Conservation (phyloP, 2,888 invertebrate species). For the Papilio elwesi region DNA sequence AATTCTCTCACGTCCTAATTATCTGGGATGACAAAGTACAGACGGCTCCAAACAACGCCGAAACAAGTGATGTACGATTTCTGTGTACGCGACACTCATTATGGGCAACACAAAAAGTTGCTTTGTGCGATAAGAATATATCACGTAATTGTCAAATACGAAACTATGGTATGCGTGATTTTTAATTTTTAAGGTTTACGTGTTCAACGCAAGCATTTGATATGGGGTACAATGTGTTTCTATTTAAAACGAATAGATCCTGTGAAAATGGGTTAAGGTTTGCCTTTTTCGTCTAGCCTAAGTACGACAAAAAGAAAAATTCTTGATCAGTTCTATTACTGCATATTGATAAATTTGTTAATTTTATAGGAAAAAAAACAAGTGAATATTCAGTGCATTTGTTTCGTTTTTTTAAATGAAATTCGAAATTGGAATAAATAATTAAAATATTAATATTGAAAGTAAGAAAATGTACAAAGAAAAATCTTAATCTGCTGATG, state of each 20-base stretch:
- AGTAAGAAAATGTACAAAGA: constrained; percentile 8
- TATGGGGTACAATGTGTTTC: too few species aligned
- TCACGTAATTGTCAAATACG: not conserved
- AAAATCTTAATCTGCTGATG: constrained; percentile 13
- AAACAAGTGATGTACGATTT: constrained; percentile 16
- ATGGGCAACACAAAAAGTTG: constrained; percentile 2
- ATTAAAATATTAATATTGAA: not conserved
- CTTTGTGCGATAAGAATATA: not conserved
- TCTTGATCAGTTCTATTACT: too few species aligned
- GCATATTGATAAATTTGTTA: too few species aligned
- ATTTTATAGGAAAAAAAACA: too few species aligned
- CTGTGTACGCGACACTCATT: constrained; percentile 13
- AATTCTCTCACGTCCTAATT: constrained; percentile 68
- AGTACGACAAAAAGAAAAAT: too few species aligned
- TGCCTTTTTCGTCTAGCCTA: too few species aligned
- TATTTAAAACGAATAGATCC: too few species aligned
- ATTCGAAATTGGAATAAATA: not conserved
- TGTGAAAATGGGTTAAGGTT: too few species aligned
- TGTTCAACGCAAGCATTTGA: too few species aligned
- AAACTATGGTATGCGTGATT: not conserved
- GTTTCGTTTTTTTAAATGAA: not conserved
- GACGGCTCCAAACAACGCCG: constrained; percentile 49
- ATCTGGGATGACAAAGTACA: constrained; percentile 70
- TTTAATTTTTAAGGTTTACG: not conserved
- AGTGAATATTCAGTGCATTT: too few species aligned